These are phyloP conservation scores for Ophioninae sp. DNA, from an alignment of 2,888 invertebrate species.

Conservation along the genomic window DNA sequence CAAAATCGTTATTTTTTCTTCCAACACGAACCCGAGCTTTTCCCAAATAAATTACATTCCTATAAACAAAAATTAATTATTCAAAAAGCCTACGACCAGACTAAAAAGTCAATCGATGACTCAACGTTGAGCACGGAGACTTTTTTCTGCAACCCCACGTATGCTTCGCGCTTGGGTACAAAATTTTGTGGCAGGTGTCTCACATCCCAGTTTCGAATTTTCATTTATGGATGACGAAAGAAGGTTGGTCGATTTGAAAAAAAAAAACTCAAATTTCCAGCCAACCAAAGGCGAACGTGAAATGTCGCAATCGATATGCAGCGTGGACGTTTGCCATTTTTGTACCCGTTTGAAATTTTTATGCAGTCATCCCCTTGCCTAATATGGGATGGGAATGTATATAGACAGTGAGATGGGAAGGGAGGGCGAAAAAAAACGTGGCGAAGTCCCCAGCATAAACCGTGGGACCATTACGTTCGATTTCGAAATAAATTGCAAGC, in stretches of 20 bases:
- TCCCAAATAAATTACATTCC: background rate
- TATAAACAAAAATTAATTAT: background rate
- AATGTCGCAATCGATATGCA: slow-evolving; percentile 75
- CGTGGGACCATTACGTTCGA: slow-evolving; percentile 79
- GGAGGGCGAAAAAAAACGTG: slow-evolving; percentile 40
- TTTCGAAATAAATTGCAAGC: slow-evolving; percentile 80
- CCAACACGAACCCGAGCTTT: background rate
- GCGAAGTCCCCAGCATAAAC: slow-evolving; percentile 73
- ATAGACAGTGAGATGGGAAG: slow-evolving; percentile 25
- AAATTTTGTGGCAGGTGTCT: slow-evolving; percentile 11
- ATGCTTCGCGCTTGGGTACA: background rate
- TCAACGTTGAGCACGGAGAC: background rate
- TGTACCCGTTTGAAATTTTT: slow-evolving; percentile 79
- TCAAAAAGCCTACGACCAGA: background rate
- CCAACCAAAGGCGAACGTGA: slow-evolving; percentile 43
- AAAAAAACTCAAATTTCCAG: background rate
- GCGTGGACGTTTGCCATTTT: slow-evolving; percentile 71
- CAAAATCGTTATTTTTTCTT: background rate
- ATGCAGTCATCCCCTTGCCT: slow-evolving; percentile 68
- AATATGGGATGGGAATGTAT: slow-evolving; percentile 26
- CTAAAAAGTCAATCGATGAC: background rate
- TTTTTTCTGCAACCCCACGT: background rate
- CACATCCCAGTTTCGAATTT: slow-evolving; percentile 2
- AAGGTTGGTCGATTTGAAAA: background rate
- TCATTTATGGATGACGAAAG: slow-evolving; percentile 23